Evolutionary conservation across 92 coral and sea anemone species (phyloP).

Genomic region (Anthopleura xanthogrammica): DNA sequence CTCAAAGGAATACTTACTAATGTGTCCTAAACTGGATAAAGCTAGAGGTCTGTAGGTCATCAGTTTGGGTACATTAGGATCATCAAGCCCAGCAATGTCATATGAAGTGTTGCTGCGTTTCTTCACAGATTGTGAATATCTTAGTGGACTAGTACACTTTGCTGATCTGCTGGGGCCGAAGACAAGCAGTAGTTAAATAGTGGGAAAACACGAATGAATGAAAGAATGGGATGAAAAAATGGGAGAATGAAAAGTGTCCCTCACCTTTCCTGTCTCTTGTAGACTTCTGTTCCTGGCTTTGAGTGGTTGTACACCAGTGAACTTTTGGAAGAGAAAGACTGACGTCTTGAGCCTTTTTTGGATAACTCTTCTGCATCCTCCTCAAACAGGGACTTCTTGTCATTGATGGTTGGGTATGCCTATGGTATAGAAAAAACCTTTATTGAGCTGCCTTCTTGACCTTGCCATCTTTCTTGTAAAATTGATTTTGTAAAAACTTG

Average conservation of each 20-base stretch:
- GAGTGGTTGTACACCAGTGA: not conserved
- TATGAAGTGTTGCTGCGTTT: slow-evolving; percentile 11
- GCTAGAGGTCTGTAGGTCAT: slow-evolving; percentile 50
- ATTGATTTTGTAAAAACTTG: too few species aligned
- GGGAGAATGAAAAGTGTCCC: not conserved
- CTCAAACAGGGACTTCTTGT: slow-evolving; percentile 19
- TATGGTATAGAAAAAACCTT: not conserved
- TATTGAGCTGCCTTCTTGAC: too few species aligned
- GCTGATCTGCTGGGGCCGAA: not conserved
- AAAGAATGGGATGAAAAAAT: not conserved
- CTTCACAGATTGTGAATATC: slow-evolving; percentile 58
- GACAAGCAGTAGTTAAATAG: not conserved
- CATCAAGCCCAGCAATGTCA: slow-evolving; percentile 41
- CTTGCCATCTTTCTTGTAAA: too few species aligned
- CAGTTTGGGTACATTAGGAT: slow-evolving; percentile 37
- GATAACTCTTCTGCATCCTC: slow-evolving; percentile 39
- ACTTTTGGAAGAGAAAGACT: slow-evolving; percentile 28
- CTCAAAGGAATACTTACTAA: slow-evolving; percentile 31
- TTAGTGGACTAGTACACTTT: slow-evolving; percentile 18
- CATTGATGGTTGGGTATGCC: slow-evolving; percentile 10
- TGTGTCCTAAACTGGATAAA: slow-evolving; percentile 45
- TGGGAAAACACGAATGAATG: slow-evolving; percentile 1
- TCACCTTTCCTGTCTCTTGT: slow-evolving; percentile 28
- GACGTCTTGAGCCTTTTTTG: slow-evolving; percentile 33
- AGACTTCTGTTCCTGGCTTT: slow-evolving; percentile 11